phyloP scores from a whole-genome alignment of 1,140 invertebrate genomes.

The Dufourea novaeangliae region DNA sequence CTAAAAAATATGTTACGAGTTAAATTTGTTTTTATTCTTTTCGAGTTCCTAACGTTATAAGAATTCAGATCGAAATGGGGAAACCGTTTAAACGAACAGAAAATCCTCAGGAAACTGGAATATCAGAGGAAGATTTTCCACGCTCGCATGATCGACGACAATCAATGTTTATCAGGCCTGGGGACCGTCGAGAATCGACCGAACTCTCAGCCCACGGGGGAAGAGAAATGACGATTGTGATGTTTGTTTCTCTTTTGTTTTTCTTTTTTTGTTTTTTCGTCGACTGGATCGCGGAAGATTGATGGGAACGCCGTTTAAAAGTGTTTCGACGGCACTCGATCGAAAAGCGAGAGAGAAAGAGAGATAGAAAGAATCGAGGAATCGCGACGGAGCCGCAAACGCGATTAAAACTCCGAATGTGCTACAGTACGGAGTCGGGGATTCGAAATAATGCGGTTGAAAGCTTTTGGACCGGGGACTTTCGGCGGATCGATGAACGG shows the following conservation, averaged over 20 bases:
- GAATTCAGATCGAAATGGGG: no score
- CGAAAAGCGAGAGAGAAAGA: no score
- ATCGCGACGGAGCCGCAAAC: not conserved
- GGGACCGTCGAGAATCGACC: not conserved
- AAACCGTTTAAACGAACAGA: no score
- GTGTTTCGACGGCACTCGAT: slow-evolving; percentile 1
- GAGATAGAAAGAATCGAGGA: no score
- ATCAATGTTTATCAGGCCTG: not conserved
- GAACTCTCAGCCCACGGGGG: slow-evolving; percentile 4
- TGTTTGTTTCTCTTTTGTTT: no score
- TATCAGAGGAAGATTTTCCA: not conserved
- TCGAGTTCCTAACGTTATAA: no score
- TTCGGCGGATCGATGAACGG: not conserved
- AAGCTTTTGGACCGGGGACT: no score
- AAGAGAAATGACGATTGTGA: slow-evolving; percentile 6
- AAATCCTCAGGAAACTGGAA: no score
- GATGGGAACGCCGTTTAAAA: not conserved
- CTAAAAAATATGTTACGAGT: no score
- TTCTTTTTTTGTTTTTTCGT: no score
- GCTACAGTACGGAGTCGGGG: no score
- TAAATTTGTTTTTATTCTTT: no score
- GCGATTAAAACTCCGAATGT: not conserved
- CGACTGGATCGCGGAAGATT: not conserved
- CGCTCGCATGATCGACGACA: not conserved
- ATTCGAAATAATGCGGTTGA: not conserved